A percentile compares a stretch with the other conserved stretches of the same genome.
phyloP scores from a whole-genome alignment of 2,888 invertebrate species.

The Actias luna region DNA sequence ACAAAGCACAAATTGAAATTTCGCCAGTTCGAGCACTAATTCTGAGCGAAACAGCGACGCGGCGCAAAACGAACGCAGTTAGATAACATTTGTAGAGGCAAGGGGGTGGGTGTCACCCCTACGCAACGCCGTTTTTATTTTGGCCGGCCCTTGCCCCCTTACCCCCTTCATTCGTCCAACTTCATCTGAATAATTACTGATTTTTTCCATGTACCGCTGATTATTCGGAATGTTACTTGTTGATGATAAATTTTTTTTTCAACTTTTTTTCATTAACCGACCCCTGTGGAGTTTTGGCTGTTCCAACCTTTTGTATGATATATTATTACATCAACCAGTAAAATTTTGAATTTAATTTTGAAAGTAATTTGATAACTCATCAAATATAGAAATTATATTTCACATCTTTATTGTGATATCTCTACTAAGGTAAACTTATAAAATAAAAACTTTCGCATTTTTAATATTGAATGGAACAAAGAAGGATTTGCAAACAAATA shows the following conservation, averaged over 20 bases:
- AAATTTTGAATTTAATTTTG: constrained; percentile 1
- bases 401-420: no score
- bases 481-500: no score
- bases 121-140: constrained; percentile 82
- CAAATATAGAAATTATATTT: no score
- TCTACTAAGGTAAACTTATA: no score
- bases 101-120: constrained; percentile 74
- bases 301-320: constrained; percentile 27
- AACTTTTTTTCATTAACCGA: constrained; percentile 70
- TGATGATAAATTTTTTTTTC: constrained; percentile 75
- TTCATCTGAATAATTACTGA: constrained; percentile 83
- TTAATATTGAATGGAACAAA: no score
- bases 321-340: not conserved
- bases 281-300: constrained; percentile 44
- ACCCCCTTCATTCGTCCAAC: constrained; percentile 80
- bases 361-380: not conserved
- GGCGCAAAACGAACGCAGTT: constrained; percentile 77
- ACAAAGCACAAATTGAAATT: constrained; percentile 77
- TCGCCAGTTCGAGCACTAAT: constrained; percentile 72
- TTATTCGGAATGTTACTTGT: constrained; percentile 82
- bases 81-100: constrained; percentile 80
- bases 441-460: no score
- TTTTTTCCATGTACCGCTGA: constrained; percentile 82
- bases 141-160: constrained; percentile 79
- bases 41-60: constrained; percentile 67